phyloP scores from a whole-genome alignment of 2,888 invertebrate genomes.

The Stomorhina lunata region DNA sequence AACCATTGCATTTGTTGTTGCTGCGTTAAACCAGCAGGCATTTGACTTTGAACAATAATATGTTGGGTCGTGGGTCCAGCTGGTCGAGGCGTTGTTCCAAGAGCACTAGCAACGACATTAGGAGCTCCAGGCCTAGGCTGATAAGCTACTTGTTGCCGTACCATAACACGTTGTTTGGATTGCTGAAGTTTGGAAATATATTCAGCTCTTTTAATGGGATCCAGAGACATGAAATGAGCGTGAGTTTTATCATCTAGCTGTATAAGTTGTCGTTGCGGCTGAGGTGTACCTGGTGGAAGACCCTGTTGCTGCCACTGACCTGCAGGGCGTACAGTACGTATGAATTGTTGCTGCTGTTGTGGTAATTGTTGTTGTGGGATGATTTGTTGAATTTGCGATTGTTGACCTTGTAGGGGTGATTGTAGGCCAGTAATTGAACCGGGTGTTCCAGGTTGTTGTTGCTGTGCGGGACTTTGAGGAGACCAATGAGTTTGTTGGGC shows the following conservation, averaged over 20 bases:
- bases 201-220: conserved; percentile 88
- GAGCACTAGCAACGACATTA: conserved; percentile 80
- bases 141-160: conserved; percentile 81
- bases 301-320: conserved; percentile 76
- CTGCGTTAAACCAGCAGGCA: conserved; percentile 84
- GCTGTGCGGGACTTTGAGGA: conserved; percentile 77
- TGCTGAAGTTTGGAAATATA: conserved; percentile 90
- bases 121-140: conserved; percentile 78
- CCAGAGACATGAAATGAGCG: conserved; percentile 90
- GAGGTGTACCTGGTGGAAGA: conserved; percentile 70
- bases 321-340: conserved; percentile 79
- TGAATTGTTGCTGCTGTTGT: conserved; percentile 81
- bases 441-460: conserved; percentile 69
- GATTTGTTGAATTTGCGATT: conserved; percentile 65
- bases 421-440: conserved; percentile 70
- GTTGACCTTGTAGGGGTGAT: conserved; percentile 70
- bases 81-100: conserved; percentile 78
- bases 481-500: conserved; percentile 80
- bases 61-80: conserved; percentile 80
- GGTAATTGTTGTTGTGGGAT: conserved; percentile 65
- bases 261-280: conserved; percentile 85
- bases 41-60: conserved; percentile 86
- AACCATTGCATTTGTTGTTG: conserved; percentile 86
- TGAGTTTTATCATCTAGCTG: conserved; percentile 91
- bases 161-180: conserved; percentile 82